Evolutionary conservation across 2,797 vertebrate genomes (phyloP).

Genomic region (Ambastaia sidthimunki): DNA sequence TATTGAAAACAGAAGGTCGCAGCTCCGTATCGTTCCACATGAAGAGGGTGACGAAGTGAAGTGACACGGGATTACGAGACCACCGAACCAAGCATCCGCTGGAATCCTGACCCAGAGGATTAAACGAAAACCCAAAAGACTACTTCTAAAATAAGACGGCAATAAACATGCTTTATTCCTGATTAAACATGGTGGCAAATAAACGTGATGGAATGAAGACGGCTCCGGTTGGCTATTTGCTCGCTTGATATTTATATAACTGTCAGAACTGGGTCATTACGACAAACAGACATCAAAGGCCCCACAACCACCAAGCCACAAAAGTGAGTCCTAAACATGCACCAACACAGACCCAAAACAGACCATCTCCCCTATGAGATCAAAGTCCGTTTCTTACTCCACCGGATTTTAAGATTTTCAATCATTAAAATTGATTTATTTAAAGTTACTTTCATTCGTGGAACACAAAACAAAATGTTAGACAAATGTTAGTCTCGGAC

Average conservation of each 20-base stretch:
- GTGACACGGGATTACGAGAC: slow-evolving; percentile 9
- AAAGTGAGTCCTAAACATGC: slow-evolving; percentile 4
- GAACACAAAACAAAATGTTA: too few species aligned
- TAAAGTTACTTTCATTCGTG: too few species aligned
- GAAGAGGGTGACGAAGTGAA: not conserved
- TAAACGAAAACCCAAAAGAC: slow-evolving; percentile 16
- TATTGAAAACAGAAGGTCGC: slow-evolving; percentile 12
- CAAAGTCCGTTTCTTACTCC: not conserved
- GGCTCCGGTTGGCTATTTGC: slow-evolving; percentile 13
- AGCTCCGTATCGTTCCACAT: not conserved
- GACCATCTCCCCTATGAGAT: slow-evolving; percentile 15
- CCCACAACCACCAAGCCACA: not conserved
- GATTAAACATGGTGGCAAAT: slow-evolving; percentile 1
- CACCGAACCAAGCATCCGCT: slow-evolving; percentile 23
- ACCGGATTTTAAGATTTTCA: not conserved
- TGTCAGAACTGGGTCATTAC: slow-evolving; percentile 48
- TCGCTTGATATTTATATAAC: slow-evolving; percentile 37
- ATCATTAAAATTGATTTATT: slow-evolving; percentile 15
- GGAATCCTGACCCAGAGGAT: slow-evolving; percentile 10
- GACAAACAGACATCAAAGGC: not conserved
- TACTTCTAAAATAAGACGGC: not conserved
- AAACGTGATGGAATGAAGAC: slow-evolving; percentile 9
- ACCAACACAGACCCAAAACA: slow-evolving; percentile 26
- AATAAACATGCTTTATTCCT: slow-evolving; percentile 15
- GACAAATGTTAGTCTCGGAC: too few species aligned